Conservation (phyloP, 2,113 vertebrate genomes). For the Marmota flaviventris region DNA sequence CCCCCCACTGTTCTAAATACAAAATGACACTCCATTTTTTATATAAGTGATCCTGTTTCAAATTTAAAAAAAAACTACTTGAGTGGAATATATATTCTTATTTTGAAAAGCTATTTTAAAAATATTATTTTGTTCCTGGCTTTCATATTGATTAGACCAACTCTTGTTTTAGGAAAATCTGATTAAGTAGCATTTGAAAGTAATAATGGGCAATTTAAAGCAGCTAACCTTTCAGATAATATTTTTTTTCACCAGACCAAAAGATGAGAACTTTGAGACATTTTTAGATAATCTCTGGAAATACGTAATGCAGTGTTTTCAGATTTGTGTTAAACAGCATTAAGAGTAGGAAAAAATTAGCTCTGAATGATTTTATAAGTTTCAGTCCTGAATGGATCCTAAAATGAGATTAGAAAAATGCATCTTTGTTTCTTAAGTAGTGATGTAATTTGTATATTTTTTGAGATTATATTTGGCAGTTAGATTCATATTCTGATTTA, state of each 20-base stretch:
- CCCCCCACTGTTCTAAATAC: slow-evolving; percentile 38
- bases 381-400: slow-evolving; percentile 34
- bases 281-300: slow-evolving; percentile 26
- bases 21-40: slow-evolving; percentile 56
- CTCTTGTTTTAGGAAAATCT: slow-evolving; percentile 68
- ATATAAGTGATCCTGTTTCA: slow-evolving; percentile 52
- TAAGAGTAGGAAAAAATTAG: slow-evolving; percentile 6
- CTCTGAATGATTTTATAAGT: neutral
- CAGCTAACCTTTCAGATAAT: slow-evolving; percentile 45
- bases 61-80: slow-evolving; percentile 34
- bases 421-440: slow-evolving; percentile 22
- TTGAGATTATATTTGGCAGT: slow-evolving; percentile 30
- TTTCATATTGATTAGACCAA: slow-evolving; percentile 63
- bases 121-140: slow-evolving; percentile 59
- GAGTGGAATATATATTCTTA: slow-evolving; percentile 35
- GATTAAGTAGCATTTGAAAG: slow-evolving; percentile 57
- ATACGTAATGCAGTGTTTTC: neutral
- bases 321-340: slow-evolving; percentile 7
- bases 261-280: slow-evolving; percentile 55
- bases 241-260: slow-evolving; percentile 46
- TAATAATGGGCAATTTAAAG: slow-evolving; percentile 47
- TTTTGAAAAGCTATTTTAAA: slow-evolving; percentile 65
- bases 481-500: slow-evolving; percentile 33
- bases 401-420: slow-evolving; percentile 1
- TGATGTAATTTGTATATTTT: neutral